These are phyloP conservation scores for Gallinago undulata DNA, from an alignment of 2,113 vertebrate species.

Conservation along the genomic window DNA sequence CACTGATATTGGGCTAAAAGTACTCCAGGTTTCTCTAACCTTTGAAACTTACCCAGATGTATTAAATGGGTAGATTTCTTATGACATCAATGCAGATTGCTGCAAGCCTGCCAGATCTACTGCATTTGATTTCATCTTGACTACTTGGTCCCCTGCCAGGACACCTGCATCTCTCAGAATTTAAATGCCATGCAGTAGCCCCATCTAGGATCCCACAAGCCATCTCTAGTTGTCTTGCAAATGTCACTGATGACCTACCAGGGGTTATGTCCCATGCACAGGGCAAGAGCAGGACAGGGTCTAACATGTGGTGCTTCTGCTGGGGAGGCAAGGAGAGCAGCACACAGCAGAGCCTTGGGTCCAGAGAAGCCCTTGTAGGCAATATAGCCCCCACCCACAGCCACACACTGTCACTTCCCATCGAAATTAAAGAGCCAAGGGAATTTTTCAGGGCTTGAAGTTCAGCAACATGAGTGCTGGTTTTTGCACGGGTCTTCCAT, in stretches of 20 bases:
- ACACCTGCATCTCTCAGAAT: neutral
- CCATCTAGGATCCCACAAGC: neutral
- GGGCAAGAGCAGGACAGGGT: neutral
- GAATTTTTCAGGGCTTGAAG: neutral
- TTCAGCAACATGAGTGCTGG: neutral
- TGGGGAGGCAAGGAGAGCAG: accelerated
- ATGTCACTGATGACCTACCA: neutral
- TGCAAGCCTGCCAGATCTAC: neutral
- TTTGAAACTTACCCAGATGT: neutral
- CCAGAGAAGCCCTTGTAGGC: neutral
- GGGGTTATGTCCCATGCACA: neutral
- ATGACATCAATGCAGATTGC: neutral
- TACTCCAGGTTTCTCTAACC: neutral
- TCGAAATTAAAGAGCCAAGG: neutral
- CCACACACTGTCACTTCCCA: neutral
- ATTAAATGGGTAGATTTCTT: neutral
- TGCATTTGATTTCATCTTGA: neutral
- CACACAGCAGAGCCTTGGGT: neutral
- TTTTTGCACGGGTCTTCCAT: neutral
- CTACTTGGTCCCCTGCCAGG: neutral
- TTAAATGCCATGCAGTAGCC: neutral
- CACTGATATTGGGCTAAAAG: neutral
- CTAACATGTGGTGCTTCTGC: neutral
- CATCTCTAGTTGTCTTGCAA: neutral
- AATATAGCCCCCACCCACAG: neutral